Percentiles rank a stretch among this genome's conserved stretches.
phyloP scores from a whole-genome alignment of 2,888 invertebrate species.

The Andrena camellia region DNA sequence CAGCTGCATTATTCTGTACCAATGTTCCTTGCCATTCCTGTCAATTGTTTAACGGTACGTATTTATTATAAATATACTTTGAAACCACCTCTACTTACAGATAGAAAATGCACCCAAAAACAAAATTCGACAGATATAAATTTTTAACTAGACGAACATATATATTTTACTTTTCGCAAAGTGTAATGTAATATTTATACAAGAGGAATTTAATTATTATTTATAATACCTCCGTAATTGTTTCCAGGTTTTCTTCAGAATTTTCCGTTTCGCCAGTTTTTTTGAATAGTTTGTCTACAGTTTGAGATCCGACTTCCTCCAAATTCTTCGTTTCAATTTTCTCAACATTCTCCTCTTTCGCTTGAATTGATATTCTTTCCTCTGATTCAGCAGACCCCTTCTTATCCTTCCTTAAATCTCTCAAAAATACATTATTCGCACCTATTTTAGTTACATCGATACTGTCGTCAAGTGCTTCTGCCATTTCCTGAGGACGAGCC shows the following conservation, averaged over 20 bases:
- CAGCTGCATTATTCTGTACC: too few species aligned
- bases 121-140: too few species aligned
- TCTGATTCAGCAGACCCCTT: neutral
- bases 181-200: neutral
- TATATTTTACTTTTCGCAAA: too few species aligned
- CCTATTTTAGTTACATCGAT: neutral
- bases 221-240: neutral
- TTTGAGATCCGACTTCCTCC: neutral
- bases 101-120: too few species aligned
- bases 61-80: too few species aligned
- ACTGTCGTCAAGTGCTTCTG: neutral
- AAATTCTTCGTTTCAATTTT: neutral
- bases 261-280: too few species aligned
- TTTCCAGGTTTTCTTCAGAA: too few species aligned
- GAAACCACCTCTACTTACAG: too few species aligned
- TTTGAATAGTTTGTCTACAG: neutral
- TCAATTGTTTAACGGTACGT: too few species aligned
- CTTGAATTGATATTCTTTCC: neutral
- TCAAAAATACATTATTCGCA: slow-evolving; percentile 22
- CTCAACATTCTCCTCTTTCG: neutral
- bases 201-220: neutral
- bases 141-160: too few species aligned
- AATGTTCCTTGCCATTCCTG: too few species aligned
- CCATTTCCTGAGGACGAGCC: neutral
- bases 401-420: neutral